Evolutionary conservation across 1,140 invertebrate species (phyloP).

Genomic region (Chironomus striatipennis): DNA sequence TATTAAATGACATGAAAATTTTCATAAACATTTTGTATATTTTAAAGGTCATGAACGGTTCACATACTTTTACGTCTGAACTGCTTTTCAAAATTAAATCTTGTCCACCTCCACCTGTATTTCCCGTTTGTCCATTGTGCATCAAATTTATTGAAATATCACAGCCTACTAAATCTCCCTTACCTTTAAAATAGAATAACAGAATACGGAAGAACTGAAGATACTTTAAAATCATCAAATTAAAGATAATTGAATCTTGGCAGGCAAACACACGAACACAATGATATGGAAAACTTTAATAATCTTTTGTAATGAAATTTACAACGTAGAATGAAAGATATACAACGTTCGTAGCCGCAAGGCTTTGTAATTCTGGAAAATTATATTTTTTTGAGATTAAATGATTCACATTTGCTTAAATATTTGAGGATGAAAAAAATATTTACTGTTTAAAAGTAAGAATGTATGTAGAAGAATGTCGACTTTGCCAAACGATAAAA

Average conservation of each 20-base stretch:
- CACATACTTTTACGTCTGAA: slow-evolving; percentile 73
- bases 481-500: no score
- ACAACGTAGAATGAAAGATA: no score
- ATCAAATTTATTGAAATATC: slow-evolving; percentile 77
- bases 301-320: no score
- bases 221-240: not conserved
- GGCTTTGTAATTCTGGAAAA: no score
- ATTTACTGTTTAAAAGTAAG: no score
- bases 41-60: not conserved
- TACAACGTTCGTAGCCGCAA: no score
- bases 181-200: slow-evolving; percentile 65
- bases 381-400: no score
- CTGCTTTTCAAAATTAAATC: slow-evolving; percentile 86
- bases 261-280: not conserved
- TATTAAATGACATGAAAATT: slow-evolving; percentile 33
- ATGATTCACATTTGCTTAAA: no score
- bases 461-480: no score
- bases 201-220: slow-evolving; percentile 24
- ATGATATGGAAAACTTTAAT: no score
- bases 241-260: not conserved
- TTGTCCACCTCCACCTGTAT: slow-evolving; percentile 43
- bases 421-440: no score
- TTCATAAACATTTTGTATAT: not conserved
- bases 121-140: slow-evolving; percentile 46
- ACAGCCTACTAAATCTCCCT: slow-evolving; percentile 92